phyloP scores from a whole-genome alignment of 2,797 vertebrate species.

The Lagodon rhomboides region DNA sequence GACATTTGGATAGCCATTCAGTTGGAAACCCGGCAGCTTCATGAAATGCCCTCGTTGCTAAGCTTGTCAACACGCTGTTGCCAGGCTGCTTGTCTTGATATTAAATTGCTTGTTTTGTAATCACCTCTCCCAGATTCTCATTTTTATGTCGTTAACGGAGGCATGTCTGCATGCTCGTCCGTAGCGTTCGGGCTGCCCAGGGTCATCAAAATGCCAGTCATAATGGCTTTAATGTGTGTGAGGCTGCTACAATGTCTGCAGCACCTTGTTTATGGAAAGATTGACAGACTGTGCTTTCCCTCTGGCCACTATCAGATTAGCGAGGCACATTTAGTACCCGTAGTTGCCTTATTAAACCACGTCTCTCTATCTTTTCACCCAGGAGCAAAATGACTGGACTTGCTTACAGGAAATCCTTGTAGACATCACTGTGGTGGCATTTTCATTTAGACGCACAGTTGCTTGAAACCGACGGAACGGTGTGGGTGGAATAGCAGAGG shows the following conservation, averaged over 20 bases:
- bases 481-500: constrained; percentile 39
- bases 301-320: constrained; percentile 60
- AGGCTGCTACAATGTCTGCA: constrained; percentile 26
- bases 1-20: not conserved
- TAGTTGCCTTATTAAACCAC: constrained; percentile 61
- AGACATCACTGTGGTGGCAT: constrained; percentile 21
- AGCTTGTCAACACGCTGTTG: constrained; percentile 19
- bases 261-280: constrained; percentile 40
- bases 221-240: constrained; percentile 46
- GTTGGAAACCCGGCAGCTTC: not conserved
- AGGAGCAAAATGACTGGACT: constrained; percentile 38
- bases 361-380: constrained; percentile 39
- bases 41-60: constrained; percentile 10
- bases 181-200: constrained; percentile 34
- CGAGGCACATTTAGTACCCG: constrained; percentile 36
- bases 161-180: constrained; percentile 32
- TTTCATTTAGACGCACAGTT: constrained; percentile 50
- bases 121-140: constrained; percentile 41
- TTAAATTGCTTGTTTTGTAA: constrained; percentile 50
- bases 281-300: constrained; percentile 36
- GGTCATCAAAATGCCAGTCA: constrained; percentile 50
- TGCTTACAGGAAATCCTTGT: constrained; percentile 45
- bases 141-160: constrained; percentile 53
- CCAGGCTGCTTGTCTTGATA: constrained; percentile 27
- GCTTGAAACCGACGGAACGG: constrained; percentile 13